Evolutionary conservation across 2,113 vertebrate species (phyloP).

Genomic region (Pachypanchax playfairii): DNA sequence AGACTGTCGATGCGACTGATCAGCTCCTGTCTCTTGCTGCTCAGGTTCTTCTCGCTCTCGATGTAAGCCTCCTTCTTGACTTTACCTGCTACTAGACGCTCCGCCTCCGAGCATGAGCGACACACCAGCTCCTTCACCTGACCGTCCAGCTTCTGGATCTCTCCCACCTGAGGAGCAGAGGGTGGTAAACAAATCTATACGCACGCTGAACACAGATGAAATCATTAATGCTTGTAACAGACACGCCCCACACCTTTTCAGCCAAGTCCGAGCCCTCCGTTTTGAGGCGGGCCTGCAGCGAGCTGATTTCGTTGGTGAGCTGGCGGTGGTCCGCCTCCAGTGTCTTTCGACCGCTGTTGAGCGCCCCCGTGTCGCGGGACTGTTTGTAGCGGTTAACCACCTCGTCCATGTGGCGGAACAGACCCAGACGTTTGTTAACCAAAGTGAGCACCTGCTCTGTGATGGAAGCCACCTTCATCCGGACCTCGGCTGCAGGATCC

Average conservation of each 20-base stretch:
- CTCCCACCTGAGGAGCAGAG: constrained; percentile 75
- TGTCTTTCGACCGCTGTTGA: constrained; percentile 91
- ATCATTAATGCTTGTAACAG: too few relatives aligned
- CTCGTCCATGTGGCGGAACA: constrained; percentile 96
- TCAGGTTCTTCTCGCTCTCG: constrained; percentile 90
- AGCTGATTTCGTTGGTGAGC: constrained; percentile 87
- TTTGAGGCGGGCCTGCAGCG: constrained; percentile 92
- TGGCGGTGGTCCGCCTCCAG: constrained; percentile 92
- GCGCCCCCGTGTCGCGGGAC: constrained; percentile 88
- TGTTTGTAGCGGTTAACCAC: constrained; percentile 97
- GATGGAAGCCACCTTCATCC: constrained; percentile 99
- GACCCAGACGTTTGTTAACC: constrained; percentile 94
- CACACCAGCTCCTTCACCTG: constrained; percentile 96
- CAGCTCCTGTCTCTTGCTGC: constrained; percentile 90
- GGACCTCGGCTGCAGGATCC: constrained; percentile 96
- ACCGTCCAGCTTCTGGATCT: constrained; percentile 94
- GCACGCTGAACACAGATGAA: too few relatives aligned
- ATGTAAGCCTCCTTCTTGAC: constrained; percentile 97
- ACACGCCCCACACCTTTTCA: constrained; percentile 84
- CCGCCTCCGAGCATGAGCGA: constrained; percentile 90
- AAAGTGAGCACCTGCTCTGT: constrained; percentile 96
- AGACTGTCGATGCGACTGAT: constrained; percentile 93
- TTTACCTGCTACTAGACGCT: constrained; percentile 94
- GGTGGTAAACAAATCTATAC: neutral
- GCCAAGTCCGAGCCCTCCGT: constrained; percentile 93